Conservation (phyloP, 53 echinoderm and acorn worm species). For the Luidia sarsii region DNA sequence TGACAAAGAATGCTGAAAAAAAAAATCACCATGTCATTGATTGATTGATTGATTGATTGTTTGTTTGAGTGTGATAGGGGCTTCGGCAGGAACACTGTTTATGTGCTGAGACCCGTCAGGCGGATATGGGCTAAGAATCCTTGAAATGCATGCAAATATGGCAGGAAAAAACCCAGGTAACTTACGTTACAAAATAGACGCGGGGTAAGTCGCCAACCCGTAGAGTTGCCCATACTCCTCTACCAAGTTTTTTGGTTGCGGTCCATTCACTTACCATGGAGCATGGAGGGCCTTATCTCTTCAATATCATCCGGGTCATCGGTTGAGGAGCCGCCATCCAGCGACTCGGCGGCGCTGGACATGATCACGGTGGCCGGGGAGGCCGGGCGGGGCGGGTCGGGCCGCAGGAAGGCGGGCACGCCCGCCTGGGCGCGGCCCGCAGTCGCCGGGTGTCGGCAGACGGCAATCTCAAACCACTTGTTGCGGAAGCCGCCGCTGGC, state of each 20-base stretch:
- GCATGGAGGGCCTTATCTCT: background rate
- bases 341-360: background rate
- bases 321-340: background rate
- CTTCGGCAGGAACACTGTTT: no score
- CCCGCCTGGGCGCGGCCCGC: background rate
- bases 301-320: background rate
- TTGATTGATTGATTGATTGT: no score
- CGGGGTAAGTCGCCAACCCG: background rate
- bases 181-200: background rate
- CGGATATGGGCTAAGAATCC: no score
- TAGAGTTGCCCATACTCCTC: no score
- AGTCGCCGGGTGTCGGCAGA: background rate
- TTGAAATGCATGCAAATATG: no score
- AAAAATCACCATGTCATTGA: no score
- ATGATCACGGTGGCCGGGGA: slow-evolving; percentile 34
- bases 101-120: no score
- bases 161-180: no score
- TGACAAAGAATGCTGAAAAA: no score
- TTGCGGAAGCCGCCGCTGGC: slow-evolving; percentile 35
- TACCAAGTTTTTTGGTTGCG: no score
- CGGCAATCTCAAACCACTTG: slow-evolving; percentile 62
- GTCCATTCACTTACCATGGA: slow-evolving; percentile 2
- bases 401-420: slow-evolving; percentile 23
- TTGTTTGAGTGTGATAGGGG: no score
- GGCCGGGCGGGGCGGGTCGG: slow-evolving; percentile 26